Evolutionary conservation across 2,797 vertebrate species (phyloP).

Genomic region (Rhinatrema bivittatum): DNA sequence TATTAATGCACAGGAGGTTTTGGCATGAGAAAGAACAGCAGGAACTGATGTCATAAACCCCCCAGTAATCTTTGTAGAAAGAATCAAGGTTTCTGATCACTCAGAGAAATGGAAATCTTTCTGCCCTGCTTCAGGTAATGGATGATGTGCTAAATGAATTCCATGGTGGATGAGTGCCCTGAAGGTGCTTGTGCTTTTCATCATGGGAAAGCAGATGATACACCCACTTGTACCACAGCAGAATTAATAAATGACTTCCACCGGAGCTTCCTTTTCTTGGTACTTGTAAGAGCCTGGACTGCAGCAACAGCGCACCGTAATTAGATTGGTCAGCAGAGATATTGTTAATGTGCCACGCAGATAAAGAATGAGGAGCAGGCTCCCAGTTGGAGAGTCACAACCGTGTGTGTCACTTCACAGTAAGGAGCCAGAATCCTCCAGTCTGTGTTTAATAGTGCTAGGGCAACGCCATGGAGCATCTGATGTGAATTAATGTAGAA

Average conservation of each 20-base stretch:
- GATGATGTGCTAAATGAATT: constrained; percentile 16
- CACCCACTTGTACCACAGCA: constrained; percentile 3
- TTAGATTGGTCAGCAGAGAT: constrained; percentile 32
- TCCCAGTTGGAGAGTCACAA: constrained; percentile 21
- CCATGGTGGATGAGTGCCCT: constrained; percentile 5
- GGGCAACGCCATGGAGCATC: neutral
- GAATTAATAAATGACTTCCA: constrained; percentile 9
- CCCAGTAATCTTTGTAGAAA: neutral
- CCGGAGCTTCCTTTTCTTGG: constrained; percentile 26
- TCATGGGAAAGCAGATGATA: too few relatives aligned
- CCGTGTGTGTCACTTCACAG: constrained; percentile 21
- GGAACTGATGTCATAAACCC: neutral
- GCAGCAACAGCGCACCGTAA: constrained; percentile 28
- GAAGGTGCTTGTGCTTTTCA: constrained; percentile 3
- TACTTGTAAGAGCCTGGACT: constrained; percentile 35
- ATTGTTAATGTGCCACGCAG: constrained; percentile 17
- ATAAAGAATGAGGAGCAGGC: constrained; percentile 15
- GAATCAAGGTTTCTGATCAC: constrained; percentile 1
- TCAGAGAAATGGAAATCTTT: constrained; percentile 34
- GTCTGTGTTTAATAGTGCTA: constrained; percentile 18
- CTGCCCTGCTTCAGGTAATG: constrained; percentile 21
- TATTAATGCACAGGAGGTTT: constrained; percentile 12
- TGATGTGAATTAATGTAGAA: neutral
- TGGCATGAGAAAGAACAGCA: constrained; percentile 3
- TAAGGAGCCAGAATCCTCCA: constrained; percentile 11